Evolutionary conservation across 2,113 vertebrate genomes (phyloP).

Genomic region (Datnioides undecimradiatus): DNA sequence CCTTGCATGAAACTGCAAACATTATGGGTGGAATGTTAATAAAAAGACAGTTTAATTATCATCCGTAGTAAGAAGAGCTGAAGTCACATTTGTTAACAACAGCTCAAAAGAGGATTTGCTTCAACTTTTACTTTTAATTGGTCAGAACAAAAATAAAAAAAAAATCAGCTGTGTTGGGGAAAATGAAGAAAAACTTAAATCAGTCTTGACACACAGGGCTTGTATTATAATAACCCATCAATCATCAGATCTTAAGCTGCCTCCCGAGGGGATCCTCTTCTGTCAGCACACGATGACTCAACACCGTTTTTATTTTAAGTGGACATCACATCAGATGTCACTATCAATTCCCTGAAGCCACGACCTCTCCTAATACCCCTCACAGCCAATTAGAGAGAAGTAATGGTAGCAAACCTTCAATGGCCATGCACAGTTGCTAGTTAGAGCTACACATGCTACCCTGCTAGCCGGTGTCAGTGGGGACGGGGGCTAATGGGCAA

Average conservation of each 20-base stretch:
- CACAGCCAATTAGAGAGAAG: constrained; percentile 84
- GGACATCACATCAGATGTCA: constrained; percentile 86
- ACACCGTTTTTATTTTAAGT: constrained; percentile 81
- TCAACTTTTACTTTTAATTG: not conserved
- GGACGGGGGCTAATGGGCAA: constrained; percentile 82
- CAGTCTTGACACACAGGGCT: constrained; percentile 21
- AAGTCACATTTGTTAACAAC: not conserved
- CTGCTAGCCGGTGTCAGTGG: constrained; percentile 66
- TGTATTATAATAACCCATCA: constrained; percentile 76
- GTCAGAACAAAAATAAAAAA: not conserved
- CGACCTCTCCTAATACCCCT: constrained; percentile 80
- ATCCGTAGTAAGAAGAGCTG: not conserved
- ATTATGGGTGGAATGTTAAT: not conserved
- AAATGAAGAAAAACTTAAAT: constrained; percentile 32
- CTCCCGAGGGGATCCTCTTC: constrained; percentile 43
- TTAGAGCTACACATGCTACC: constrained; percentile 77
- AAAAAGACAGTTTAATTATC: too few species aligned
- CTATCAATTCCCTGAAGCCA: constrained; percentile 79
- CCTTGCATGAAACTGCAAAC: too few species aligned
- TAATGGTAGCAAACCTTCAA: constrained; percentile 72
- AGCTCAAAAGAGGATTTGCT: too few species aligned
- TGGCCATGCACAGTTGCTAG: constrained; percentile 38
- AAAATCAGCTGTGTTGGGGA: not conserved
- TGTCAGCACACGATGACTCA: constrained; percentile 68
- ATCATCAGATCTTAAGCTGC: constrained; percentile 58